Evolutionary conservation across 1,140 invertebrate genomes (phyloP).

Genomic region (Lepidurus apus): DNA sequence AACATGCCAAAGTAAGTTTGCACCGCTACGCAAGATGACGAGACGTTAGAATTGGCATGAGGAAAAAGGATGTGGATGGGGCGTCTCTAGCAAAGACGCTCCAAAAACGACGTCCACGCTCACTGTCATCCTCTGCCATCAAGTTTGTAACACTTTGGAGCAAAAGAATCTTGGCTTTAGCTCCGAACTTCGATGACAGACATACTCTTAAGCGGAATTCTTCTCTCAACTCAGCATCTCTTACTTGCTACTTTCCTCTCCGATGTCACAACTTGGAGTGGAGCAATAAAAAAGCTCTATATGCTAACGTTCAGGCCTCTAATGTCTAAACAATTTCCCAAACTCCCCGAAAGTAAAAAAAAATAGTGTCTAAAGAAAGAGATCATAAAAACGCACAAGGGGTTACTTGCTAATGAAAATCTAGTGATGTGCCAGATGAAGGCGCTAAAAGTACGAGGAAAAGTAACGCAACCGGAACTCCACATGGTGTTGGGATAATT

Average conservation of each 20-base stretch:
- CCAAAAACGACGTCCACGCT: constrained; percentile 25
- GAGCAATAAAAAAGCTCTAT: background rate
- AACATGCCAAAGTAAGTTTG: constrained; percentile 22
- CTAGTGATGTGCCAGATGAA: background rate
- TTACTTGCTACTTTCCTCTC: background rate
- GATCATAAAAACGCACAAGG: background rate
- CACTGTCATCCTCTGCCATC: background rate
- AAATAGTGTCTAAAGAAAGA: background rate
- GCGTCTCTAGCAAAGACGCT: background rate
- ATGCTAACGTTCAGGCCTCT: background rate
- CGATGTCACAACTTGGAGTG: background rate
- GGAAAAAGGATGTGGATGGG: background rate
- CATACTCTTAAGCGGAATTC: constrained; percentile 15
- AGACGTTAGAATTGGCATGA: background rate
- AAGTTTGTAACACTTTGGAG: constrained; percentile 15
- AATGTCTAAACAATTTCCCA: background rate
- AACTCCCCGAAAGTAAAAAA: background rate
- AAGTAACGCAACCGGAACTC: background rate
- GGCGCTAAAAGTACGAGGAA: background rate
- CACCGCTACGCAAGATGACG: constrained; percentile 20
- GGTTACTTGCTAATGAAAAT: background rate
- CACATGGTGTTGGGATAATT: background rate
- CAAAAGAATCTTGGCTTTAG: constrained; percentile 12
- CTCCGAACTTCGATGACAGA: constrained; percentile 13
- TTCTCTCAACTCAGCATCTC: constrained; percentile 21